These are phyloP conservation scores for Paralvinella palmiformis DNA, from an alignment of 1,140 invertebrate genomes.

Conservation along the genomic window DNA sequence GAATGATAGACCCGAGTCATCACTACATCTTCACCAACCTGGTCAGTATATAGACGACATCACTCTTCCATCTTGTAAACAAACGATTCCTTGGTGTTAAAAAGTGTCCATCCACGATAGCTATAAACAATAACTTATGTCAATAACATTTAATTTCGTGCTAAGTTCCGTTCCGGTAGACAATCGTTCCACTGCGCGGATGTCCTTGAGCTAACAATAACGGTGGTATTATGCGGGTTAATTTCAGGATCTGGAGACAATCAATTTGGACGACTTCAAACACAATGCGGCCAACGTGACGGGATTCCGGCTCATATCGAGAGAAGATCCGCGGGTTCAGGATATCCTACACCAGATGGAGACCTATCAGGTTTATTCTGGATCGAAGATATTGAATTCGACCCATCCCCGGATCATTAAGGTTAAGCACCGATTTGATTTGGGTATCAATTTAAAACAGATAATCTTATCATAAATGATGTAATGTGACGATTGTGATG, in stretches of 20 bases:
- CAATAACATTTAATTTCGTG: no score
- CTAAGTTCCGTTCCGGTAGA: no score
- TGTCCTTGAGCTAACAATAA: no score
- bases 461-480: no score
- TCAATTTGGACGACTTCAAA: constrained; percentile 45
- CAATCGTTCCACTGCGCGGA: no score
- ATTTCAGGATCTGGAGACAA: constrained; percentile 42
- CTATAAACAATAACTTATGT: no score
- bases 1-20: constrained; percentile 48
- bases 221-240: no score
- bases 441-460: background rate
- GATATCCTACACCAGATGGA: constrained; percentile 38
- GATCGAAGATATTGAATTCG: constrained; percentile 34
- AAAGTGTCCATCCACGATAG: no score
- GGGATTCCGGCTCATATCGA: constrained; percentile 43
- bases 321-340: constrained; percentile 26
- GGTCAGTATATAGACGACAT: no score
- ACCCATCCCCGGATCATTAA: background rate
- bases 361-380: constrained; percentile 37
- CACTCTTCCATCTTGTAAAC: no score
- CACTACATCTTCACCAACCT: constrained; percentile 46
- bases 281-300: constrained; percentile 48
- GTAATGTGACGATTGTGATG: background rate
- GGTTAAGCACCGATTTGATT: background rate
- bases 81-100: no score